These are phyloP conservation scores for Macaca mulatta DNA, from an alignment of 2,113 vertebrate genomes.

Conservation along the genomic window DNA sequence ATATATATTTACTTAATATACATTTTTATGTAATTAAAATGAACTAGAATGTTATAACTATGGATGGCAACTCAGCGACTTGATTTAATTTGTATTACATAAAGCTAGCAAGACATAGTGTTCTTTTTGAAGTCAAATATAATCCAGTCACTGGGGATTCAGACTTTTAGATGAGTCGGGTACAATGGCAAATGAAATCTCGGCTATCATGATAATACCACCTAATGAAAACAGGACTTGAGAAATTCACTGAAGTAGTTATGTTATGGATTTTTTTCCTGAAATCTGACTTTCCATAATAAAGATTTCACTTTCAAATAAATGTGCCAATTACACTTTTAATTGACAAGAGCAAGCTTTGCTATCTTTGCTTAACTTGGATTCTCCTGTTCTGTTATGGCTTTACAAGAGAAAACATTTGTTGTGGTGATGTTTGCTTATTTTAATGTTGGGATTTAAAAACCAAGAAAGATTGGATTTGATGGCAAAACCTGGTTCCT, in stretches of 20 bases:
- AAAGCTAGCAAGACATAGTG: neutral
- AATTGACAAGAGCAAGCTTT: neutral
- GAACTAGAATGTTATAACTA: neutral
- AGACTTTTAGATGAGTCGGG: neutral
- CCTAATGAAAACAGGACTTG: neutral
- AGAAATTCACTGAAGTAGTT: slow-evolving; percentile 22
- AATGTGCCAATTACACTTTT: neutral
- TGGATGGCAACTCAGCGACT: neutral
- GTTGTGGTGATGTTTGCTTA: neutral
- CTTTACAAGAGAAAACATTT: neutral
- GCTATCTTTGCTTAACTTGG: neutral
- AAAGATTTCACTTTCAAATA: slow-evolving; percentile 45
- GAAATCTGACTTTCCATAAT: neutral
- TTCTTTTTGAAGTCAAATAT: slow-evolving; percentile 13
- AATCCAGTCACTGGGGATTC: neutral
- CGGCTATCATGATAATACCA: neutral
- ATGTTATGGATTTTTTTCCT: neutral
- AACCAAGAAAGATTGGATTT: neutral
- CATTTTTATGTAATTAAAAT: slow-evolving; percentile 52
- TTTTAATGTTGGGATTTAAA: slow-evolving; percentile 24
- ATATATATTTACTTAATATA: slow-evolving; percentile 4
- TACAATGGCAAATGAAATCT: slow-evolving; percentile 23
- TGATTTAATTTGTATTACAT: slow-evolving; percentile 1
- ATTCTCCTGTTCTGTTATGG: neutral
- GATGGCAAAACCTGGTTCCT: neutral